phyloP scores from a whole-genome alignment of 2,888 invertebrate species.

The Autographa pulchrina region DNA sequence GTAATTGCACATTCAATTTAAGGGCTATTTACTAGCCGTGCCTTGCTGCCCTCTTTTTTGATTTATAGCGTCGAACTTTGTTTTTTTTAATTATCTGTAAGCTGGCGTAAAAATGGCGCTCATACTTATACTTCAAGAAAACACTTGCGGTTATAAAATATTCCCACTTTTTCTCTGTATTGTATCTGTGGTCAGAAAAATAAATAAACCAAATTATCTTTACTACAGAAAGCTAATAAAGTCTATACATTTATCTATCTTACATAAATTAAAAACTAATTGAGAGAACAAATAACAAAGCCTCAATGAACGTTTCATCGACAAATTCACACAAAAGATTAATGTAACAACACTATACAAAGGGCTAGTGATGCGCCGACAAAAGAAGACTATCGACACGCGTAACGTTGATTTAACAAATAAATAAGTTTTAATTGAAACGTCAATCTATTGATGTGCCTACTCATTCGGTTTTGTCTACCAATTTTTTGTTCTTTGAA shows the following conservation, averaged over 20 bases:
- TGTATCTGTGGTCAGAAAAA: background rate
- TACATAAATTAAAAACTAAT: conserved; percentile 69
- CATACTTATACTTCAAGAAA: too few relatives aligned
- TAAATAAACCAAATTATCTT: background rate
- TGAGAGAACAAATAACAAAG: conserved; percentile 64
- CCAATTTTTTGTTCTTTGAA: conserved; percentile 31
- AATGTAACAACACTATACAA: conserved; percentile 73
- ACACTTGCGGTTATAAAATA: too few relatives aligned
- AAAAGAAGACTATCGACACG: conserved; percentile 68
- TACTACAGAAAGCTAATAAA: conserved; percentile 57
- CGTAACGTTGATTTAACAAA: conserved; percentile 70
- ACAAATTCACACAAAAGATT: conserved; percentile 68
- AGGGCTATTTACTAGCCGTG: too few relatives aligned
- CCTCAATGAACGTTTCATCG: conserved; percentile 61
- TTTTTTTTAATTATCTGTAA: too few relatives aligned
- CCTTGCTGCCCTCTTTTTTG: too few relatives aligned
- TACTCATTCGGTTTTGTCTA: conserved; percentile 44
- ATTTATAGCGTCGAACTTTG: too few relatives aligned
- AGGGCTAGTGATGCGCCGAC: conserved; percentile 70
- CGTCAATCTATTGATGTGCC: conserved; percentile 71
- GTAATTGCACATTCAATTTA: too few relatives aligned
- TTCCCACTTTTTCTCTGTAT: too few relatives aligned
- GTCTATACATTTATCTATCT: conserved; percentile 12
- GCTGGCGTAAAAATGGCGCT: too few relatives aligned
- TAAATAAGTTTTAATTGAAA: conserved; percentile 80